Evolutionary conservation across 2,797 vertebrate genomes (phyloP).

Genomic region (Aeoliscus strigatus): DNA sequence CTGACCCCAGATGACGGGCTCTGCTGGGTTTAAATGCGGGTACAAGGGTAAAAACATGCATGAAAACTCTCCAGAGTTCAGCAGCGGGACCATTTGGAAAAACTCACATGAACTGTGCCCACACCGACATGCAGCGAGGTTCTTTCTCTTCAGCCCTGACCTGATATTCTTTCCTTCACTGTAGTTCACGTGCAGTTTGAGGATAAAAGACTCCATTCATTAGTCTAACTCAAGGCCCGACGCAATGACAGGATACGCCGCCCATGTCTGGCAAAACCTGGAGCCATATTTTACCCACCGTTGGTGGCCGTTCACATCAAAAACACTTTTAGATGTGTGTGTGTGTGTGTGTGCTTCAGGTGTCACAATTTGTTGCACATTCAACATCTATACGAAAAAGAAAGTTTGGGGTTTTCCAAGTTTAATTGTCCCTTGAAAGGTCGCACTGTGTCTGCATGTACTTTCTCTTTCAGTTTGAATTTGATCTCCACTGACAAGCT

Average conservation of each 20-base stretch:
- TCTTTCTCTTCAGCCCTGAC: slow-evolving; percentile 26
- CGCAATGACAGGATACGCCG: slow-evolving; percentile 65
- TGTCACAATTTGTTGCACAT: slow-evolving; percentile 11
- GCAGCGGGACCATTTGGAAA: slow-evolving; percentile 38
- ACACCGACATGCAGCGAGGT: slow-evolving; percentile 26
- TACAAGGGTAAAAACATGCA: no score
- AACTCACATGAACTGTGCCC: slow-evolving; percentile 18
- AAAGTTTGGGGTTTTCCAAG: slow-evolving; percentile 41
- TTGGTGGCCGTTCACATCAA: slow-evolving; percentile 32
- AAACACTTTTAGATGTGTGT: slow-evolving; percentile 26
- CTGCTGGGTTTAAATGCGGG: no score
- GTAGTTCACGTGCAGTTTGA: slow-evolving; percentile 54
- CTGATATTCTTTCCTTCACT: slow-evolving; percentile 62
- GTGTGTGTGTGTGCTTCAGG: slow-evolving; percentile 21
- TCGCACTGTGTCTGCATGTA: slow-evolving; percentile 3
- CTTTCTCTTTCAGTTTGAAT: slow-evolving; percentile 56
- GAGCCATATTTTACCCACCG: slow-evolving; percentile 41
- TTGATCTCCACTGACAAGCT: slow-evolving; percentile 41
- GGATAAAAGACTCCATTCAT: slow-evolving; percentile 75
- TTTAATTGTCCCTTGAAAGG: slow-evolving; percentile 19
- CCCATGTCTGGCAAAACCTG: slow-evolving; percentile 58
- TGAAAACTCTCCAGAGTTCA: slow-evolving; percentile 24
- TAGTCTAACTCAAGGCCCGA: slow-evolving; percentile 41
- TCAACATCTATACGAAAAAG: slow-evolving; percentile 6
- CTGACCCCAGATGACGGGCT: slow-evolving; percentile 40